Conservation (phyloP, 2,888 invertebrate genomes). For the Cyclophora punctaria region DNA sequence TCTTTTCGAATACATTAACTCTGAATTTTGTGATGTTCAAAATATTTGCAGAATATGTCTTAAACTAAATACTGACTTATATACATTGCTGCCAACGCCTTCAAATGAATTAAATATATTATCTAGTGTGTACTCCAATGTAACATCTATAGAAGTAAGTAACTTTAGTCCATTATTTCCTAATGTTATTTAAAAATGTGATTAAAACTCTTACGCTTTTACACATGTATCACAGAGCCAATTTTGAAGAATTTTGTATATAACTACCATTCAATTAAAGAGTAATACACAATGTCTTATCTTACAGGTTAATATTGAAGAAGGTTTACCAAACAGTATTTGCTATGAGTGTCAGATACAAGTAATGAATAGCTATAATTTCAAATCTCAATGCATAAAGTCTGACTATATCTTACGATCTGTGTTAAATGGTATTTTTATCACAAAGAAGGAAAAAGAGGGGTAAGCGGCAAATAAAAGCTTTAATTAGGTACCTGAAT, state of each 20-base stretch:
- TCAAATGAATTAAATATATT: conserved; percentile 35
- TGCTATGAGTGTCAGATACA: conserved; percentile 41
- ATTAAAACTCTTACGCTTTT: too few relatives aligned
- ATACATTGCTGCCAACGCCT: conserved; percentile 30
- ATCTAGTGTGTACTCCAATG: conserved; percentile 43
- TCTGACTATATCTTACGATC: conserved; percentile 46
- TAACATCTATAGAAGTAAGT: conserved; percentile 51
- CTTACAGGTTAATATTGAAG: conserved; percentile 28
- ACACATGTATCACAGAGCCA: too few relatives aligned
- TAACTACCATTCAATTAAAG: too few relatives aligned
- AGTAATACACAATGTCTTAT: too few relatives aligned
- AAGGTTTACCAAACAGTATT: conserved; percentile 38
- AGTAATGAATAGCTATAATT: conserved; percentile 48
- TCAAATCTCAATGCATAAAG: conserved; percentile 57
- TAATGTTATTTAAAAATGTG: neutral
- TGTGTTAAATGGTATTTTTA: conserved; percentile 31
- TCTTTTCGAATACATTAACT: conserved; percentile 29
- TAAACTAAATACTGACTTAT: conserved; percentile 36
- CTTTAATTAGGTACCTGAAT: too few relatives aligned
- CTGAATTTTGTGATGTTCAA: conserved; percentile 29
- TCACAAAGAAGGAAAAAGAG: too few relatives aligned
- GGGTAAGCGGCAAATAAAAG: too few relatives aligned
- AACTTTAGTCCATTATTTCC: neutral
- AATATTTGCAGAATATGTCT: conserved; percentile 69
- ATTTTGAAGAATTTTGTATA: too few relatives aligned